phyloP scores from a whole-genome alignment of 2,888 invertebrate genomes.

The Leucania comma region DNA sequence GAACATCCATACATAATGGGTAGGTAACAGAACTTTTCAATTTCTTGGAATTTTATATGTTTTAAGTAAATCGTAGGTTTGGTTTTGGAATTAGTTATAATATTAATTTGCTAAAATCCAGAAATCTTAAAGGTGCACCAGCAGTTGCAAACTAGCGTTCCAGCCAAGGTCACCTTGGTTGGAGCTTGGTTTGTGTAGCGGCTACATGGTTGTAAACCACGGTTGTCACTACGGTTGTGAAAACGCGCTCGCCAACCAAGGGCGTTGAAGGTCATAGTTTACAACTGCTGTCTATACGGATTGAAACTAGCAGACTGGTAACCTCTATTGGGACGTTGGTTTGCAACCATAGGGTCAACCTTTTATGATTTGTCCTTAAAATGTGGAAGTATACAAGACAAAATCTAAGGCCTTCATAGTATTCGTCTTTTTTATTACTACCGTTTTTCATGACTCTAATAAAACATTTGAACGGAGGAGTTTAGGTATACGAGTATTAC shows the following conservation, averaged over 20 bases:
- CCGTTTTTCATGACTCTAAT: not conserved
- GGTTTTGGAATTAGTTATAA: not conserved
- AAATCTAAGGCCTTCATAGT: not conserved
- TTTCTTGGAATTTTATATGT: slow-evolving; percentile 4
- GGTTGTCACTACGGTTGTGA: too few relatives aligned
- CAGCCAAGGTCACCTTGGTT: too few relatives aligned
- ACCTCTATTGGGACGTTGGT: too few relatives aligned
- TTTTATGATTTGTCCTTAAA: not conserved
- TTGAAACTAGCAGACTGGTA: too few relatives aligned
- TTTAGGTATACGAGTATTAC: not conserved
- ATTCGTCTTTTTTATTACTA: not conserved
- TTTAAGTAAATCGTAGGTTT: not conserved
- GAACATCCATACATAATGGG: slow-evolving; percentile 46
- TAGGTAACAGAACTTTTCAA: slow-evolving; percentile 41
- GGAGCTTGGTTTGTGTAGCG: too few relatives aligned
- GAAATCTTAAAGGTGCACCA: too few relatives aligned
- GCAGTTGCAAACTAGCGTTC: too few relatives aligned
- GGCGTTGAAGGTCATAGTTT: too few relatives aligned
- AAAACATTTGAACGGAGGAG: not conserved
- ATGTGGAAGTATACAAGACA: not conserved
- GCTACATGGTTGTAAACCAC: too few relatives aligned
- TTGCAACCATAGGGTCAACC: too few relatives aligned
- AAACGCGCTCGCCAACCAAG: too few relatives aligned
- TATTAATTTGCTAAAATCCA: not conserved
- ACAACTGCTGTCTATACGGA: too few relatives aligned